A percentile compares a stretch with the other conserved stretches of the same genome.
Conservation (phyloP, 2,888 invertebrate species). For the Phaedon cochleariae region DNA sequence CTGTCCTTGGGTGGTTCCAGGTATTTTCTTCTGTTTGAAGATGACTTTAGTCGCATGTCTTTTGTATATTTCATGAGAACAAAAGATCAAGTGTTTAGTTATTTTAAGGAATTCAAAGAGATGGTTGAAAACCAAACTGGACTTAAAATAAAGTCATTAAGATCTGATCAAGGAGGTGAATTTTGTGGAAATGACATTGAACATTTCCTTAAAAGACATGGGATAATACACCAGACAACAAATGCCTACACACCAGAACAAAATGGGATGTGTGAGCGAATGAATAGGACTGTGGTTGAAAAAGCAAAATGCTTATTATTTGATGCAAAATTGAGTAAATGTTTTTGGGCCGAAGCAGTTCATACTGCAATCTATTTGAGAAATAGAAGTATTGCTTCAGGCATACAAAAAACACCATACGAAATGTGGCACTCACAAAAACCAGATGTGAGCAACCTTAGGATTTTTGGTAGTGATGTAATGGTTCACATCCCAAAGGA, state of each 20-base stretch:
- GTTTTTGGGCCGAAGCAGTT: slow-evolving; percentile 48
- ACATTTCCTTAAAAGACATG: background rate
- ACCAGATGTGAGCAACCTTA: slow-evolving; percentile 50
- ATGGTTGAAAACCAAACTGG: slow-evolving; percentile 32
- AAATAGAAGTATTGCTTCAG: background rate
- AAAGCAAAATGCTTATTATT: slow-evolving; percentile 45
- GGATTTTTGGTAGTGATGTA: slow-evolving; percentile 53
- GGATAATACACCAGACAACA: slow-evolving; percentile 19
- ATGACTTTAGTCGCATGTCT: slow-evolving; percentile 10
- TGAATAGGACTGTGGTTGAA: slow-evolving; percentile 45
- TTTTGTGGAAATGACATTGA: slow-evolving; percentile 12
- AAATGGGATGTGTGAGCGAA: slow-evolving; percentile 41
- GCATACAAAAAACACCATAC: slow-evolving; percentile 46
- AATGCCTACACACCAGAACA: slow-evolving; percentile 18
- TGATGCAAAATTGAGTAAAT: slow-evolving; percentile 41
- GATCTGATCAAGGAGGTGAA: slow-evolving; percentile 35
- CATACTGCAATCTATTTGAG: slow-evolving; percentile 43
- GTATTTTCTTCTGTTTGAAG: slow-evolving; percentile 35
- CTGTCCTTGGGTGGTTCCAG: slow-evolving; percentile 4
- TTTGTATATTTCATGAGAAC: slow-evolving; percentile 16
- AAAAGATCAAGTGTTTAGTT: slow-evolving; percentile 8
- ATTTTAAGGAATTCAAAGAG: slow-evolving; percentile 31
- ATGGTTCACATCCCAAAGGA: slow-evolving; percentile 51
- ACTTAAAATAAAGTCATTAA: slow-evolving; percentile 25
- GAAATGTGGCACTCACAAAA: slow-evolving; percentile 42